phyloP scores from a whole-genome alignment of 2,797 vertebrate species.

The Orestias chungarensis region DNA sequence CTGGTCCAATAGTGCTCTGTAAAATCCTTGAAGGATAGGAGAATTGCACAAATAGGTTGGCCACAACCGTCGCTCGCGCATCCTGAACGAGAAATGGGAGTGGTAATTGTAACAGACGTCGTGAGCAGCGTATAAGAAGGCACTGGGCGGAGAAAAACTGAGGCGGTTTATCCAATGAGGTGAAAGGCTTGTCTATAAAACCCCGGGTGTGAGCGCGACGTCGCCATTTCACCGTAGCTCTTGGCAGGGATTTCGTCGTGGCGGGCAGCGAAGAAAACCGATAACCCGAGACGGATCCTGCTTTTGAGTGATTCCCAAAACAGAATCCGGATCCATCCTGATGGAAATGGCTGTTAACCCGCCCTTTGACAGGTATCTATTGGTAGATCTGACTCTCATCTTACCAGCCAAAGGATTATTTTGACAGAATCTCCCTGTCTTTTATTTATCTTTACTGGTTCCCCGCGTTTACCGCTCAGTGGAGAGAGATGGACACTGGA shows the following conservation, averaged over 20 bases:
- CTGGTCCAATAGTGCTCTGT: constrained; percentile 39
- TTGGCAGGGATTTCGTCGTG: constrained; percentile 43
- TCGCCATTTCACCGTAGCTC: constrained; percentile 95
- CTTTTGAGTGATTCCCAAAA: constrained; percentile 69
- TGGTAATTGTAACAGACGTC: constrained; percentile 53
- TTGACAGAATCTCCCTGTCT: constrained; percentile 18
- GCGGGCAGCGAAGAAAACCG: constrained; percentile 60
- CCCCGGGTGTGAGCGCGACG: constrained; percentile 79
- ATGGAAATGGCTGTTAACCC: constrained; percentile 86
- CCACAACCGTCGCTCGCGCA: not conserved
- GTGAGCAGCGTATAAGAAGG: constrained; percentile 64
- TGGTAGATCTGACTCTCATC: constrained; percentile 78
- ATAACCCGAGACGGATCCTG: constrained; percentile 72
- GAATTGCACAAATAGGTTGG: constrained; percentile 50
- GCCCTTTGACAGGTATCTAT: constrained; percentile 84
- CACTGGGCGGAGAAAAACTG: constrained; percentile 50
- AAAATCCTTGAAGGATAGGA: constrained; percentile 47
- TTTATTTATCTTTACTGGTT: constrained; percentile 5
- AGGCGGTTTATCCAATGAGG: constrained; percentile 70
- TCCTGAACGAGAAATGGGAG: constrained; percentile 31
- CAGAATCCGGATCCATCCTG: constrained; percentile 91
- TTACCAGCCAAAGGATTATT: constrained; percentile 70
- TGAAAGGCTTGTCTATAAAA: constrained; percentile 83
- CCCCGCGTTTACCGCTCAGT: constrained; percentile 20
- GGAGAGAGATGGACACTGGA: constrained; percentile 24